Conservation (phyloP, 2,797 vertebrate species). For the Acrocephalus scirpaceus region DNA sequence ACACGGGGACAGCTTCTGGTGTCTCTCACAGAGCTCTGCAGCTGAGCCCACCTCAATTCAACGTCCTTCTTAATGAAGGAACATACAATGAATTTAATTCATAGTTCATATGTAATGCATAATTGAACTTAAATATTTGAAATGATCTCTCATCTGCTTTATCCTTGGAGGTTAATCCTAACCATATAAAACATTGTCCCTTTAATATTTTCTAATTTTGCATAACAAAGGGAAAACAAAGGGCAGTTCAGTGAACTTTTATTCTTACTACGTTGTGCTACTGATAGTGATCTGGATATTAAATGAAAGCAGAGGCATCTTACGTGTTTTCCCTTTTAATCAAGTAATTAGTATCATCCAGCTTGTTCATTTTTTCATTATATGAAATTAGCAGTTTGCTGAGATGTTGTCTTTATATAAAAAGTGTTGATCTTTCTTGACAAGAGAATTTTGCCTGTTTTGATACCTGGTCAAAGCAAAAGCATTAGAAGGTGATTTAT, state of each 20-base stretch:
- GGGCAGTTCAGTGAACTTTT: constrained; percentile 33
- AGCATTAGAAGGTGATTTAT: neutral
- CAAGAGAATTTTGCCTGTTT: constrained; percentile 24
- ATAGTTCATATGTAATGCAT: neutral
- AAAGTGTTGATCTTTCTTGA: constrained; percentile 36
- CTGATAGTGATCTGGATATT: constrained; percentile 46
- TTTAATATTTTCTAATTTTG: constrained; percentile 48
- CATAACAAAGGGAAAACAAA: constrained; percentile 47
- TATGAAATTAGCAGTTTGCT: constrained; percentile 6
- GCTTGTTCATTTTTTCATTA: constrained; percentile 22
- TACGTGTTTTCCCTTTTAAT: constrained; percentile 25
- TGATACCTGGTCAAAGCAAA: neutral
- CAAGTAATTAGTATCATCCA: constrained; percentile 26
- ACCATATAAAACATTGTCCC: neutral
- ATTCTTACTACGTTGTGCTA: constrained; percentile 7
- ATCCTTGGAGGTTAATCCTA: constrained; percentile 36
- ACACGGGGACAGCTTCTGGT: neutral
- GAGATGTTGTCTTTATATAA: constrained; percentile 4
- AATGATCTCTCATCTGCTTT: constrained; percentile 41
- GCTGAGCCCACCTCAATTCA: neutral
- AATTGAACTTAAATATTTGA: constrained; percentile 60
- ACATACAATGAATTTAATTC: constrained; percentile 1
- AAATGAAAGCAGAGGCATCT: constrained; percentile 21
- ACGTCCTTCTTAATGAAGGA: neutral
- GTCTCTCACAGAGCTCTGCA: neutral